phyloP scores from a whole-genome alignment of 2,888 invertebrate genomes.

The Protonemura montana region DNA sequence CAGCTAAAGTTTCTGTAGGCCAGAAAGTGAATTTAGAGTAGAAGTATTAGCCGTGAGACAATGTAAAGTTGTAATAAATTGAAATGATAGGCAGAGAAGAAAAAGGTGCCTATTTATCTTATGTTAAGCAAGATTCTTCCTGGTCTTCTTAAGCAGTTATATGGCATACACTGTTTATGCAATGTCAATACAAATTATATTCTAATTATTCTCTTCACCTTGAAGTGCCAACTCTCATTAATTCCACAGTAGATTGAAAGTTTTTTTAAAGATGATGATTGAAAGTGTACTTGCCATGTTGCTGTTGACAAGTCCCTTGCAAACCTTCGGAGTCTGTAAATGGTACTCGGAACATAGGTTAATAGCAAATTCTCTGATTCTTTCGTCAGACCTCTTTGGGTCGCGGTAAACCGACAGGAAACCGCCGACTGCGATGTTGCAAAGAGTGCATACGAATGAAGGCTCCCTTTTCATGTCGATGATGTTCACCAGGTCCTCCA shows the following conservation, averaged over 20 bases:
- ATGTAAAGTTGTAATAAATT: no score
- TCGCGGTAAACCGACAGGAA: conserved; percentile 10
- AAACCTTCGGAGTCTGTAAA: conserved; percentile 67
- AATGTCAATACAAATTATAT: no score
- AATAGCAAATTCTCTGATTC: conserved; percentile 54
- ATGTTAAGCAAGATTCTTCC: no score
- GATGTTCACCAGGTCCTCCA: not conserved
- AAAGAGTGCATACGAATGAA: not conserved
- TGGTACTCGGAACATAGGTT: conserved; percentile 66
- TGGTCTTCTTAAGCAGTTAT: no score
- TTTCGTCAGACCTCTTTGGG: not conserved
- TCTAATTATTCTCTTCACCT: not conserved
- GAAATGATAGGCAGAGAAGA: no score
- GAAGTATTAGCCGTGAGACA: no score
- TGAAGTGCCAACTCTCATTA: not conserved
- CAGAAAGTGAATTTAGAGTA: no score
- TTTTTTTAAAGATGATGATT: not conserved
- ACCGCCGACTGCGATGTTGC: conserved; percentile 2
- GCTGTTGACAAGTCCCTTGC: conserved; percentile 66
- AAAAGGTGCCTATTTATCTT: no score
- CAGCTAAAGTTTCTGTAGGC: no score
- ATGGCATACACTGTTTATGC: no score
- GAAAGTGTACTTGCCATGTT: conserved; percentile 64
- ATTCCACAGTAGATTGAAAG: no score
- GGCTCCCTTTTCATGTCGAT: not conserved